Percentiles rank a stretch among this genome's conserved stretches.
phyloP scores from a whole-genome alignment of 1,140 invertebrate species.

The Pogonomyrmex californicus region DNA sequence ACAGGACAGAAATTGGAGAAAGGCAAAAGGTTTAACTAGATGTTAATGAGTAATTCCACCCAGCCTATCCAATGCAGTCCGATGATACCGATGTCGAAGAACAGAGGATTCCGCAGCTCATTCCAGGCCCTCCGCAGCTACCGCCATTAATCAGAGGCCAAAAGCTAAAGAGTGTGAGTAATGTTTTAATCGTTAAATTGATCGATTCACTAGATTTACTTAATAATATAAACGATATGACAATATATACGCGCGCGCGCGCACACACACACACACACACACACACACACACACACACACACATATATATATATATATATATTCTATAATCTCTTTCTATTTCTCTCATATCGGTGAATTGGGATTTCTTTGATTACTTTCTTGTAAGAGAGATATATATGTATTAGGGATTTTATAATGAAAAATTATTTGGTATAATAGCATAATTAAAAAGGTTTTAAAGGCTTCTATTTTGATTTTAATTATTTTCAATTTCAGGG shows the following conservation, averaged over 20 bases:
- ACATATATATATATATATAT: neutral
- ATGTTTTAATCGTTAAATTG: neutral
- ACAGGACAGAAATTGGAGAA: neutral
- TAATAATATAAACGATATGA: no score
- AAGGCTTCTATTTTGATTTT: neutral
- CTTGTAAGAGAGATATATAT: neutral
- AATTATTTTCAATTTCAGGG: constrained; percentile 72
- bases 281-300: no score
- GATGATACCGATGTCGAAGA: constrained; percentile 10
- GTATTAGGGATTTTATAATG: no score
- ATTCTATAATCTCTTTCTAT: neutral
- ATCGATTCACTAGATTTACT: no score
- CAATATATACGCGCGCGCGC: no score
- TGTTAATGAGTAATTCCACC: neutral
- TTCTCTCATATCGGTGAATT: neutral
- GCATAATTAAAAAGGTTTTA: neutral
- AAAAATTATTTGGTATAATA: neutral
- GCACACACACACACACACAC: no score
- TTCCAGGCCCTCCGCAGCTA: constrained; percentile 74
- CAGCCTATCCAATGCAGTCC: neutral
- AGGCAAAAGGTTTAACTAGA: constrained; percentile 1
- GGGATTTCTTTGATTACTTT: neutral
- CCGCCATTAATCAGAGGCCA: constrained; percentile 77
- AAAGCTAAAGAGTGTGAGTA: constrained; percentile 76
- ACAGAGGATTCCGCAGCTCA: constrained; percentile 8